Base-by-base conservation (phyloP, 2,888 invertebrate species). In the Uloborus plumipes region DNA sequence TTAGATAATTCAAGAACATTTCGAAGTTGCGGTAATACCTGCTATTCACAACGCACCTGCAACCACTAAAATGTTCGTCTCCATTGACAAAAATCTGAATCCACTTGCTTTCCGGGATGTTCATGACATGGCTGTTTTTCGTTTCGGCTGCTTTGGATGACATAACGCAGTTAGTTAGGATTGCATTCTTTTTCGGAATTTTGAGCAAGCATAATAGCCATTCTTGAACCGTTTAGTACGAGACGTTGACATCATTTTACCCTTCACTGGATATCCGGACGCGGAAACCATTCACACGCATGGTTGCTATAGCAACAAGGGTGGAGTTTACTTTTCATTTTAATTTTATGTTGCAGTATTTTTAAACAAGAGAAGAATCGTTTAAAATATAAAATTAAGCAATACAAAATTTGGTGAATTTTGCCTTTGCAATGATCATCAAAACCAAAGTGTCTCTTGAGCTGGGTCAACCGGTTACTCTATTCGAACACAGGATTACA, bases 31-130 rank as follows among this genome's bases (percentile, higher is more conserved):
- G 74, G 31, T 80, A 82, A 62, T 85, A 70, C 59, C 75, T 72
- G 39, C 71, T 84, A 70, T 84, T 85, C 15, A 86, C 79, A 58
- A 86, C 79, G 74, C 85, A 85, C 22, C 83, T 82, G 22, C 76
- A 72, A n/a, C 84, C 85, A 0, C 80, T 49, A 47, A 80, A 77
- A 65, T 85, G 76, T 61, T 80, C 76, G 67, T 85, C 84, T 2
- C 86, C 86, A 61, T 86, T 86, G 4, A 85, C 31, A 67, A 77
- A 85, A 49, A 86, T 76, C 11, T 84, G 81, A 15, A 86, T 84
- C 75, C 84, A 77, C 83, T 86, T 86, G 0, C 85, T 73, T 61
- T 86, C 85, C 6, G 84, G 84, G 31, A 74, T 4, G 47, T 55
- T 67, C 53, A 70, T 70, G 4, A 70, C 49, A 77, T 51, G 55